Base-by-base conservation (phyloP, 2,113 vertebrate genomes). In the Cyrtonyx montezumae region DNA sequence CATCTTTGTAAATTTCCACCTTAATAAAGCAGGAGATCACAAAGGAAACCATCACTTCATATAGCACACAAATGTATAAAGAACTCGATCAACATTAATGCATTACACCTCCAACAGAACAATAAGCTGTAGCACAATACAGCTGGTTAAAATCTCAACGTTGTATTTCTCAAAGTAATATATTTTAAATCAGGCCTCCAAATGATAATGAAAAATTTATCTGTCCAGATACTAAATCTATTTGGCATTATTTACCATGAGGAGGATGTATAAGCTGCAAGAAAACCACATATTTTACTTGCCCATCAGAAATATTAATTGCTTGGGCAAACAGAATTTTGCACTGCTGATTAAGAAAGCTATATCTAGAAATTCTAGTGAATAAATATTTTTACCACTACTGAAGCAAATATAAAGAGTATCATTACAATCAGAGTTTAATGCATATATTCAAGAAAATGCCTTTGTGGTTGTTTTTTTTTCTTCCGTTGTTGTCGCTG, bases 161-260 rank as follows among this genome's bases (percentile, higher is more conserved):
- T 93, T 96, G 88, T 91, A 63, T 90, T 94, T 94, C 96, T 97
- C 94, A 96, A 97, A 98, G 95, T 93, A 97, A 93, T 97, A 97
- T 93, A 90, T 93, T 90, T 93, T 83, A 96, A 96, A 93, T 87
- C 88, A 73, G 77, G 67, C 86, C 83, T 88, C 49, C 46, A 95
- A 94, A 95, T 83, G 83, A 95, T 81, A 95, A 95, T 81, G 88
- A 95, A 95, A 95, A 93, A 88, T 83, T 94, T 76, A 53, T 74
- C 83, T 95, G 79, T 79, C 81, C 84, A 93, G 84, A 93, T 93
- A 94, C 78, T 93, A 96, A 95, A 97, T 86, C 84, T 93, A 40
- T 69, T 58, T 92, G 92, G 76, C 73, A 84, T 91, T 90, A 93
- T 94, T 95, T 94, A 92, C 87, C 61, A 81, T 18, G 43, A 96